Base-by-base conservation (phyloP, 1,140 invertebrate genomes). In the Drosophila grimshawi region DNA sequence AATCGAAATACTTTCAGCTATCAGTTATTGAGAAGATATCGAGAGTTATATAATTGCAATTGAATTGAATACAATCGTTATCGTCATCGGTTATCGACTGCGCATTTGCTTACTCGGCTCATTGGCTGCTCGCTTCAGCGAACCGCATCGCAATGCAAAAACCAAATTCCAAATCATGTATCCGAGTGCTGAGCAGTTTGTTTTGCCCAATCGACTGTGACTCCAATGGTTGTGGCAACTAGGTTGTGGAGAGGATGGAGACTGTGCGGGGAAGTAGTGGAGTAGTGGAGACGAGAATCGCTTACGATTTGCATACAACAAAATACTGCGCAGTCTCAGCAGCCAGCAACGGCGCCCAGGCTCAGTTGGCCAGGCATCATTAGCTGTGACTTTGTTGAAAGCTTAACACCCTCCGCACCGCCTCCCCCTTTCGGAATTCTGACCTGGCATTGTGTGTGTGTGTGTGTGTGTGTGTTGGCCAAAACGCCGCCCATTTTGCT, bases 401-500 rank as follows among this genome's bases (percentile, higher is more conserved):
- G 10, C 46, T 19, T 29, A 19, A 19, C 19, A 19, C 19, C 8
- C 32, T 30, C 29, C n/a, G n/a, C 11, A 3, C 37, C 35, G 10
- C 19, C 39, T 35, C 35, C 35, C 45, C 29, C 33, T 32, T 29
- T 10, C n/a, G 7, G 5, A 7, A n/a, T 37, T 27, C 33, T 39
- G 3, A 11, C 4, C 30, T 61, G 49, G 30, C 37, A 39, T 56
- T 55, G 19, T 61, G 2, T 33, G 10, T 55, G 19, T 61, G 2
- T 55, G 19, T 61, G 2, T 55, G 19, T 61, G 2, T 55, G 19
- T 61, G 2, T 49, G 32, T 32, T 59, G 49, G 29, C 45, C 71
- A 51, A 61, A 82, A 82, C 81, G 79, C 83, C 82, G 82, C 82
- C 83, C 82, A 86, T 88, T 86, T 82, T 88, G 82, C 73, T 86